These are phyloP conservation scores for Habrosyne pyritoides DNA, from an alignment of 2,888 invertebrate species.

Conservation along the genomic window DNA sequence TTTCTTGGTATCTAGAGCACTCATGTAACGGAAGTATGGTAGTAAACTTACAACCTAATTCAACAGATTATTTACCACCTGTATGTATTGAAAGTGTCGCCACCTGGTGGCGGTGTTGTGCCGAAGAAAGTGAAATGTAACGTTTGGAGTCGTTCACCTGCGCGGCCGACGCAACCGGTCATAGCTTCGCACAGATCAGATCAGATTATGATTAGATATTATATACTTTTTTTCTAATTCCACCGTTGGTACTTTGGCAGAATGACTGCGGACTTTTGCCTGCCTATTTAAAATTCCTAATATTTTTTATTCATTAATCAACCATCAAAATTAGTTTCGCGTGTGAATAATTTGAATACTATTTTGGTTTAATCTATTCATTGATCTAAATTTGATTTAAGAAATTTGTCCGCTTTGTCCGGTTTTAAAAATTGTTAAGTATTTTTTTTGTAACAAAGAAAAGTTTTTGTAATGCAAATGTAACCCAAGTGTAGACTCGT, in stretches of 20 bases:
- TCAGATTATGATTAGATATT: slow-evolving; percentile 10
- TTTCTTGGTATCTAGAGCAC: neutral
- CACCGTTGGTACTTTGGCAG: neutral
- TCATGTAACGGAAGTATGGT: neutral
- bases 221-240: slow-evolving; percentile 17
- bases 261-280: neutral
- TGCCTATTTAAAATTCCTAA: neutral
- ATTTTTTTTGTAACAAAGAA: neutral
- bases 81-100: slow-evolving; percentile 55
- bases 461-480: neutral
- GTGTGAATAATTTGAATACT: neutral
- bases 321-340: neutral
- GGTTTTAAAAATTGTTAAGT: neutral
- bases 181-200: slow-evolving; percentile 20
- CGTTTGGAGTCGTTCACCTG: slow-evolving; percentile 61
- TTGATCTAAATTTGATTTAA: neutral
- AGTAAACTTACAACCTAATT: slow-evolving; percentile 4
- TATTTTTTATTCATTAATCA: neutral
- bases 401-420: neutral
- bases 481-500: neutral
- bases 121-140: slow-evolving; percentile 67
- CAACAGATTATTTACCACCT: neutral
- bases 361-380: neutral
- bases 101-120: slow-evolving; percentile 53
- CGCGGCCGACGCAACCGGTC: slow-evolving; percentile 39